Percentiles rank a stretch among this genome's conserved stretches.
These are phyloP conservation scores for Syngnathus acus DNA, from an alignment of 2,797 vertebrate species.

Conservation along the genomic window DNA sequence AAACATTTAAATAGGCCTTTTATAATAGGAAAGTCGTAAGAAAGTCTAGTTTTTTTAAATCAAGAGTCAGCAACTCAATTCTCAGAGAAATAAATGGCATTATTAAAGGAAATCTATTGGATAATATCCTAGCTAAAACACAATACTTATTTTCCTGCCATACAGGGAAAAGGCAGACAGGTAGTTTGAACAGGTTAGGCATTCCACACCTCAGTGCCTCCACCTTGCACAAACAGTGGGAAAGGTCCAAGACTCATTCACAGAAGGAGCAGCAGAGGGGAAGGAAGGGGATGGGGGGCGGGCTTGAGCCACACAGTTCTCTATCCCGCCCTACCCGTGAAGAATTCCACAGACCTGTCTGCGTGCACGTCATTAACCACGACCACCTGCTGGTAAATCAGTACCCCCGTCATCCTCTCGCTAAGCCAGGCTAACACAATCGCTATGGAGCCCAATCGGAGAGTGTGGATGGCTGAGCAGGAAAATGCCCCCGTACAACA, in stretches of 20 bases:
- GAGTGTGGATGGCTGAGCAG: constrained; percentile 27
- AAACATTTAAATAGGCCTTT: too few relatives aligned
- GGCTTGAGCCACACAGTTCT: constrained; percentile 37
- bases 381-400: constrained; percentile 63
- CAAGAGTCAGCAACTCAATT: too few relatives aligned
- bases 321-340: constrained; percentile 54
- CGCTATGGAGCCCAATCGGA: constrained; percentile 28
- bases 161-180: constrained; percentile 36
- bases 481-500: not conserved
- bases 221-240: constrained; percentile 66
- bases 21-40: too few relatives aligned
- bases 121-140: not conserved
- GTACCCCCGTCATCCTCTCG: constrained; percentile 57
- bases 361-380: constrained; percentile 57
- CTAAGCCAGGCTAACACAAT: constrained; percentile 50
- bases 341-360: constrained; percentile 55
- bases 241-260: constrained; percentile 37
- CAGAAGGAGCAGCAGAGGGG: constrained; percentile 24
- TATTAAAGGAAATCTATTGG: not conserved
- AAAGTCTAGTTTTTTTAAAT: too few relatives aligned
- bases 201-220: constrained; percentile 50
- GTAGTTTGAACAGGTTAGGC: constrained; percentile 45
- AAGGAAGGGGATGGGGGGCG: not conserved
- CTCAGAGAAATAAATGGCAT: too few relatives aligned
- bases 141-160: constrained; percentile 6